These are phyloP conservation scores for Chelonus insularis DNA, from an alignment of 1,140 invertebrate genomes.

Conservation along the genomic window DNA sequence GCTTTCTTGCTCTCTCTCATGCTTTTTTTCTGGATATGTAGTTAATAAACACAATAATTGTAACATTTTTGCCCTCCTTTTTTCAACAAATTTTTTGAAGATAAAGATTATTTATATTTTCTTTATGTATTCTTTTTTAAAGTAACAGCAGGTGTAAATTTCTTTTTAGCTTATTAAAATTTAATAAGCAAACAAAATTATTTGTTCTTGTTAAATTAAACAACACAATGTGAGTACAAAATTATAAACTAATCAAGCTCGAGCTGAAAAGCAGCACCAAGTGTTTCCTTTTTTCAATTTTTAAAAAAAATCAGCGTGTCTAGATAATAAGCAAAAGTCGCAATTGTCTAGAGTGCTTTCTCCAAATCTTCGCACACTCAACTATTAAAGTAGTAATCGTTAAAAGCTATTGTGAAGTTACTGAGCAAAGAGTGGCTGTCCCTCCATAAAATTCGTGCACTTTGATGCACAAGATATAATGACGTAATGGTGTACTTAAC, in stretches of 20 bases:
- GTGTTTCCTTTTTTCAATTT: background rate
- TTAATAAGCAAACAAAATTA: too few species aligned
- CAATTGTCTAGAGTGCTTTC: slow-evolving; percentile 11
- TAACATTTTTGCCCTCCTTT: too few species aligned
- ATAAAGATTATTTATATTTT: too few species aligned
- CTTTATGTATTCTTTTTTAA: too few species aligned
- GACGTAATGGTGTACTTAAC: slow-evolving; percentile 22
- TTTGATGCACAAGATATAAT: slow-evolving; percentile 25
- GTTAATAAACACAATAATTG: background rate
- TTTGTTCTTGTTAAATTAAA: too few species aligned
- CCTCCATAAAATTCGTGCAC: slow-evolving; percentile 9
- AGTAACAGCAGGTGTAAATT: too few species aligned
- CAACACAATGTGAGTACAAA: too few species aligned
- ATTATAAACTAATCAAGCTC: background rate
- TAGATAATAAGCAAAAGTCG: background rate
- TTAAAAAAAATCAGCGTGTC: background rate
- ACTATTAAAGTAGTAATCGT: slow-evolving; percentile 1
- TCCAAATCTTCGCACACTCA: background rate
- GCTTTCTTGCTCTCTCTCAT: background rate
- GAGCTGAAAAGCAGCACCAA: background rate
- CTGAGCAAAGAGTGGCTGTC: background rate
- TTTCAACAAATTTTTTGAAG: too few species aligned
- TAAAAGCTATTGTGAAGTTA: slow-evolving; percentile 2
- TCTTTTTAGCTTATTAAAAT: too few species aligned
- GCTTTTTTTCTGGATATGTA: background rate